Evolutionary conservation across 53 echinoderm and acorn worm genomes (phyloP).

Genomic region (Henricia sp.): DNA sequence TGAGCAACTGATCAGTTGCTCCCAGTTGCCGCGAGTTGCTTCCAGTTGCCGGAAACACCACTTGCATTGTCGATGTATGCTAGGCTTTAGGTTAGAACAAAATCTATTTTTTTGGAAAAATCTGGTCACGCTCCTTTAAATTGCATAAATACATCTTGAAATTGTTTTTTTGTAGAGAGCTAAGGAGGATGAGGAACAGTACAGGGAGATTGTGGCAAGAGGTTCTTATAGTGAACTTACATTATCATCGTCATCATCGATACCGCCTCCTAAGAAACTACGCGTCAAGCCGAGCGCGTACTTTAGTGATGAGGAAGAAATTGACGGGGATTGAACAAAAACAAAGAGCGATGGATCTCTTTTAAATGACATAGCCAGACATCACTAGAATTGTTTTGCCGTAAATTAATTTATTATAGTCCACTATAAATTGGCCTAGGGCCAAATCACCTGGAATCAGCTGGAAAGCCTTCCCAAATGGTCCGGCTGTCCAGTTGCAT

Average conservation of each 20-base stretch:
- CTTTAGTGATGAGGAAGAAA: slow-evolving; percentile 96
- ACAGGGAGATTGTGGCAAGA: slow-evolving; percentile 76
- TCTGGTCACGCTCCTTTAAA: neutral
- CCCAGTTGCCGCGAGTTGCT: too few relatives aligned
- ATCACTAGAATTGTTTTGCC: too few relatives aligned
- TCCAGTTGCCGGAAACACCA: too few relatives aligned
- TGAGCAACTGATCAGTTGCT: too few relatives aligned
- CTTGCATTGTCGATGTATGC: too few relatives aligned
- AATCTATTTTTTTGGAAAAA: neutral
- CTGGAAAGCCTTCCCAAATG: too few relatives aligned
- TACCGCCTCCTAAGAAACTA: slow-evolving; percentile 66
- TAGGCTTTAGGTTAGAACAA: neutral
- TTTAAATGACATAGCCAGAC: too few relatives aligned
- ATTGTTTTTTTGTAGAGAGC: slow-evolving; percentile 58
- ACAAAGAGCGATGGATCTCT: neutral
- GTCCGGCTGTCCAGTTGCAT: too few relatives aligned
- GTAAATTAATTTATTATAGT: neutral
- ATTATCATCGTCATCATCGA: slow-evolving; percentile 31
- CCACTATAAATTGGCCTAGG: neutral
- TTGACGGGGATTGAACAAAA: slow-evolving; percentile 66
- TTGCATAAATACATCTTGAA: neutral
- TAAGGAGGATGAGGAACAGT: slow-evolving; percentile 79
- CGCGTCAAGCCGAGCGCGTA: slow-evolving; percentile 88
- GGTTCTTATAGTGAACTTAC: slow-evolving; percentile 67
- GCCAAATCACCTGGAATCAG: too few relatives aligned